Conservation (phyloP, 2,888 invertebrate genomes). For the Physocephala rufipes region DNA sequence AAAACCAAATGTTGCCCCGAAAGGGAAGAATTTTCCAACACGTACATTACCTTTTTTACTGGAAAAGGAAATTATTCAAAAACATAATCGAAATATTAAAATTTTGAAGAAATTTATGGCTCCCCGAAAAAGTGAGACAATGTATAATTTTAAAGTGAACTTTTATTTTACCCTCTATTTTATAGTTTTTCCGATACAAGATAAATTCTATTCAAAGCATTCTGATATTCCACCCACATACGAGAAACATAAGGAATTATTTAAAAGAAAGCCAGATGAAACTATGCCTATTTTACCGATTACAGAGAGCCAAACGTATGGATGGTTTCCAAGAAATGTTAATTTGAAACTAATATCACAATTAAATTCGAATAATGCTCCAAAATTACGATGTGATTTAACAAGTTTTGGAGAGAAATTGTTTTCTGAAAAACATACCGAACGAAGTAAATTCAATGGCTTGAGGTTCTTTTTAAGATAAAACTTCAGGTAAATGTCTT, state of each 20-base stretch:
- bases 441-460: conserved; percentile 58
- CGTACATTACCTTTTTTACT: conserved; percentile 55
- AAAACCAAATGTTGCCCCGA: too few relatives aligned
- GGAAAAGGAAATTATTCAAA: conserved; percentile 60
- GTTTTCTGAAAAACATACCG: conserved; percentile 56
- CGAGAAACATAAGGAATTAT: conserved; percentile 17
- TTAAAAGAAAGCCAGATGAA: conserved; percentile 4
- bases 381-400: conserved; percentile 58
- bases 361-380: conserved; percentile 48
- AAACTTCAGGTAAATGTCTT: too few relatives aligned
- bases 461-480: conserved; percentile 53
- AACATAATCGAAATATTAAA: conserved; percentile 57
- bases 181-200: conserved; percentile 54
- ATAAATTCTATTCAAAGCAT: conserved; percentile 56
- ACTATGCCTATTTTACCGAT: conserved; percentile 44
- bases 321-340: conserved; percentile 58
- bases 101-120: conserved; percentile 54
- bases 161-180: background rate
- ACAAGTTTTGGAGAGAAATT: conserved; percentile 60
- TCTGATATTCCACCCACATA: conserved; percentile 42
- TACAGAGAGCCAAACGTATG: conserved; percentile 59
- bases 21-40: background rate
- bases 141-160: background rate
- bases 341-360: conserved; percentile 43
- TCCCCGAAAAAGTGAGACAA: conserved; percentile 51